Evolutionary conservation across 2,113 vertebrate genomes (phyloP).

Genomic region (Cheirogaleus medius): DNA sequence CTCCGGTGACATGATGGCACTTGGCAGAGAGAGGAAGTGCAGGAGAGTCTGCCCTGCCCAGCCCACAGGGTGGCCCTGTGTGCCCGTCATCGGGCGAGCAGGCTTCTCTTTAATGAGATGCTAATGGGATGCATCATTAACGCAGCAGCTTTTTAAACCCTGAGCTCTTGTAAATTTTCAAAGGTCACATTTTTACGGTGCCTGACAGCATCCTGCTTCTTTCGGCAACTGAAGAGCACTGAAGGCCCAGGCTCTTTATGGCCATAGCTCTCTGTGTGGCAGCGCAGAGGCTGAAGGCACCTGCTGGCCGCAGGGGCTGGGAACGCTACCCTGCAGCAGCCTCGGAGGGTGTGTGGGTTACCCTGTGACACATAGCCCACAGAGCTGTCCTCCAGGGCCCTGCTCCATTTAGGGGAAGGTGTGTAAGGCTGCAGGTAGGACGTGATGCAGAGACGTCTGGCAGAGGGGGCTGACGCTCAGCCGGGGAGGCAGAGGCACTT

Average conservation of each 20-base stretch:
- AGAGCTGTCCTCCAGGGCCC: neutral
- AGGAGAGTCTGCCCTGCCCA: neutral
- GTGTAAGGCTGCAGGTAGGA: accelerated
- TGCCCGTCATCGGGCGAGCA: neutral
- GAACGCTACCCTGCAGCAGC: neutral
- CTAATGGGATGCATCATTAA: slow-evolving; percentile 86
- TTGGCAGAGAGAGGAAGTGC: neutral
- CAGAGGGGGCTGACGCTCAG: neutral
- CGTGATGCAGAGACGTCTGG: neutral
- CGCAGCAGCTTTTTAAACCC: slow-evolving; percentile 80
- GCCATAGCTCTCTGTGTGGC: neutral
- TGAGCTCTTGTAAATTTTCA: slow-evolving; percentile 82
- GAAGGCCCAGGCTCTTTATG: slow-evolving; percentile 25
- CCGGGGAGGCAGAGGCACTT: neutral
- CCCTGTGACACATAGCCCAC: neutral
- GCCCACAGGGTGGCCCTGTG: neutral
- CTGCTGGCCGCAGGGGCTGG: neutral
- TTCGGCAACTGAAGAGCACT: slow-evolving; percentile 64
- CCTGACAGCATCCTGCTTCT: slow-evolving; percentile 69
- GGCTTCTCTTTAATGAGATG: slow-evolving; percentile 79
- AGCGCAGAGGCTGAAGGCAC: accelerated
- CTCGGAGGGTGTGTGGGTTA: neutral
- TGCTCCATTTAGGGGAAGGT: too few relatives aligned
- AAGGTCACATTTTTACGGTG: slow-evolving; percentile 78
- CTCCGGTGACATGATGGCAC: neutral